phyloP scores from a whole-genome alignment of 2,888 invertebrate genomes.

The Chironomus tentans region DNA sequence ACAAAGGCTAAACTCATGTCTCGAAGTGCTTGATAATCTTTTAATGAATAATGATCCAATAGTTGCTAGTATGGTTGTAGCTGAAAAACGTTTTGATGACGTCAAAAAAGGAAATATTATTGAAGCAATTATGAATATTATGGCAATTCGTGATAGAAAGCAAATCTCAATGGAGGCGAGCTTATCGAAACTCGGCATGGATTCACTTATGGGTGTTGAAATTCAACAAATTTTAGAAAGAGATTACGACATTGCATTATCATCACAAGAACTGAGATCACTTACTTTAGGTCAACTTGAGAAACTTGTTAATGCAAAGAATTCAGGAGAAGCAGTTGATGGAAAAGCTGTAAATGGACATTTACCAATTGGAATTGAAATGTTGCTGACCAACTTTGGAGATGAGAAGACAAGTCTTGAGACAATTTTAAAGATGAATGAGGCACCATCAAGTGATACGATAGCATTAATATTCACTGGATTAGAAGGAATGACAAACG shows the following conservation, averaged over 20 bases:
- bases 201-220: slow-evolving; percentile 89
- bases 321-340: background rate
- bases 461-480: slow-evolving; percentile 53
- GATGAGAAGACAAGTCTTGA: slow-evolving; percentile 45
- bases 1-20: slow-evolving; percentile 55
- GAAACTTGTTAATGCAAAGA: slow-evolving; percentile 10
- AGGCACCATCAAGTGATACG: slow-evolving; percentile 31
- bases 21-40: slow-evolving; percentile 49
- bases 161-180: slow-evolving; percentile 54
- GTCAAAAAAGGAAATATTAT: slow-evolving; percentile 36
- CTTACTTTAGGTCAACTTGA: slow-evolving; percentile 49
- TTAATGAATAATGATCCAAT: slow-evolving; percentile 47
- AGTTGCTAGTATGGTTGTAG: slow-evolving; percentile 55
- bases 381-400: slow-evolving; percentile 45
- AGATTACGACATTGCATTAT: slow-evolving; percentile 71
- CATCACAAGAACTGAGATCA: slow-evolving; percentile 68
- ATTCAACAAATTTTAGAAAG: slow-evolving; percentile 82
- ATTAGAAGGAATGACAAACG: slow-evolving; percentile 53
- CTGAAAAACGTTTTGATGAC: slow-evolving; percentile 47
- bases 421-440: slow-evolving; percentile 46
- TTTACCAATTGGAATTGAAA: slow-evolving; percentile 31
- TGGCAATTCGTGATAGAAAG: slow-evolving; percentile 45
- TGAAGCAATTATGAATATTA: slow-evolving; percentile 21
- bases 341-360: background rate
- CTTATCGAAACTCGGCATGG: slow-evolving; percentile 80